phyloP scores from a whole-genome alignment of 1,140 invertebrate species.

The Ceratosolen fusciceps region DNA sequence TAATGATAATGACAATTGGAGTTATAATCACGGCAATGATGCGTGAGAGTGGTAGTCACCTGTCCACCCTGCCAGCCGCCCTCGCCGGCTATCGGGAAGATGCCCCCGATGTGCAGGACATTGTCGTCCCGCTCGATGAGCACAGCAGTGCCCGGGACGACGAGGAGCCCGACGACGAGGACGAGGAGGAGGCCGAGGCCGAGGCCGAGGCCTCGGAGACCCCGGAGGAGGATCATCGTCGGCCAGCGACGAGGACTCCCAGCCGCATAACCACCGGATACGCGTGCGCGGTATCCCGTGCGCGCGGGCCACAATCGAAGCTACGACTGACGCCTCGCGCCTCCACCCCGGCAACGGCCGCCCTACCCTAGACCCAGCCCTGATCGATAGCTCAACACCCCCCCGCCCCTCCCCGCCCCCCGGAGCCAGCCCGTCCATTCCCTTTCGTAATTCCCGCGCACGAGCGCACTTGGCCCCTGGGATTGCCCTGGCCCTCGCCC shows the following conservation, averaged over 20 bases:
- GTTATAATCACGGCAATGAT: too few relatives aligned
- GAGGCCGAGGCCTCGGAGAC: background rate
- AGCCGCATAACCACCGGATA: background rate
- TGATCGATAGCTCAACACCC: background rate
- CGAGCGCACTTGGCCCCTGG: too few relatives aligned
- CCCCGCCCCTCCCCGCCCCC: background rate
- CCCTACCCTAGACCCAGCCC: background rate
- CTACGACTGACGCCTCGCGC: background rate
- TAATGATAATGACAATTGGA: too few relatives aligned
- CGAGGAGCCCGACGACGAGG: background rate
- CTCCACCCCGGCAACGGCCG: background rate
- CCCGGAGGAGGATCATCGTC: background rate
- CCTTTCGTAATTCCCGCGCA: background rate
- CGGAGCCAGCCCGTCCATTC: background rate
- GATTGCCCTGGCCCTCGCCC: too few relatives aligned
- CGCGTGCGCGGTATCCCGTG: background rate
- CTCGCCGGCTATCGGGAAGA: slow-evolving; percentile 95
- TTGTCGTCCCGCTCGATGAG: slow-evolving; percentile 67
- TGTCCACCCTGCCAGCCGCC: slow-evolving; percentile 97
- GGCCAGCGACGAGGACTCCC: background rate
- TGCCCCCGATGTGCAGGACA: slow-evolving; percentile 95
- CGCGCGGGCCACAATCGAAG: background rate
- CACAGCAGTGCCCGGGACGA: background rate
- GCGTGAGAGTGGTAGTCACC: too few relatives aligned
- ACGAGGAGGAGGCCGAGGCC: background rate